These are phyloP conservation scores for Petrocephalus schoutedeni DNA, from an alignment of 2,797 vertebrate genomes.

Conservation along the genomic window DNA sequence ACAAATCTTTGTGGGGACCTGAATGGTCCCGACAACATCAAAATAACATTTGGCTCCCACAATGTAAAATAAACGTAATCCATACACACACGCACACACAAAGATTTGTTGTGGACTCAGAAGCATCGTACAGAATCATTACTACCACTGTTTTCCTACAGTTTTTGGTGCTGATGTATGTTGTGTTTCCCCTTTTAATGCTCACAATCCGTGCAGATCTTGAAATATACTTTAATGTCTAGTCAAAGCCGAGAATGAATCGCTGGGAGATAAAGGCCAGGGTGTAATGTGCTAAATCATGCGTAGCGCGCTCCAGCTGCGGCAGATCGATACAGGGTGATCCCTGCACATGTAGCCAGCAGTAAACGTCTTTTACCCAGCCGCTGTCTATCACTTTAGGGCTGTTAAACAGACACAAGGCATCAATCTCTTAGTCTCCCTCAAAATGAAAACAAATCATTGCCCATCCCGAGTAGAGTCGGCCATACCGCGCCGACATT, in stretches of 20 bases:
- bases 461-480: conserved; percentile 38
- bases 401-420: conserved; percentile 56
- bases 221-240: not conserved
- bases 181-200: not conserved
- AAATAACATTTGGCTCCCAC: not conserved
- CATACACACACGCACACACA: not conserved
- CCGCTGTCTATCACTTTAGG: conserved; percentile 53
- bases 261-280: conserved; percentile 52
- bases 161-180: not conserved
- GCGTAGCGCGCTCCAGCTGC: conserved; percentile 44
- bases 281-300: conserved; percentile 49
- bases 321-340: conserved; percentile 61
- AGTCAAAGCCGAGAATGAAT: conserved; percentile 44
- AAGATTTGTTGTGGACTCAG: not conserved
- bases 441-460: conserved; percentile 40
- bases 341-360: conserved; percentile 44
- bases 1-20: too few species aligned
- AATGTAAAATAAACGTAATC: not conserved
- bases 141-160: too few species aligned
- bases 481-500: not conserved
- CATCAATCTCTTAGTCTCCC: conserved; percentile 39
- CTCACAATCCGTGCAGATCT: not conserved
- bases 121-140: not conserved
- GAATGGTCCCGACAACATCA: not conserved
- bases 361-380: conserved; percentile 53